These are phyloP conservation scores for Machimus atricapillus DNA, from an alignment of 2,888 invertebrate genomes.

Conservation along the genomic window DNA sequence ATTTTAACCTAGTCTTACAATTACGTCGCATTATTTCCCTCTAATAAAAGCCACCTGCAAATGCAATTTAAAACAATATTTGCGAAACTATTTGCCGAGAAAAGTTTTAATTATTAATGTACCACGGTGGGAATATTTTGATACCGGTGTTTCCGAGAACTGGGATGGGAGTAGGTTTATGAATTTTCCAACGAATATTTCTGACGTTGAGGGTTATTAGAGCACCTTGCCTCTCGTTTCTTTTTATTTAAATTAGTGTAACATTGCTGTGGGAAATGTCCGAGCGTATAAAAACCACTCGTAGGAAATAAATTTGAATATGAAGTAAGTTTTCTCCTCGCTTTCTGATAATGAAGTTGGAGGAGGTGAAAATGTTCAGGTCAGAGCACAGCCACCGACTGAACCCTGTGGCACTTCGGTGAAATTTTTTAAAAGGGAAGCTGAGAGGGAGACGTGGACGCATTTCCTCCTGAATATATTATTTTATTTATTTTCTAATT, in stretches of 20 bases:
- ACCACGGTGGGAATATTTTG: too few species aligned
- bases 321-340: not conserved
- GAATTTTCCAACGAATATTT: not conserved
- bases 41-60: not conserved
- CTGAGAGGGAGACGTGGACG: not conserved
- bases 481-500: not conserved
- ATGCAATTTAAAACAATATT: not conserved
- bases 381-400: not conserved
- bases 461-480: not conserved
- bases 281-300: not conserved
- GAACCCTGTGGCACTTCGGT: not conserved
- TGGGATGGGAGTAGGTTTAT: not conserved
- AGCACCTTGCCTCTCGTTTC: not conserved
- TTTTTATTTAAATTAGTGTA: not conserved
- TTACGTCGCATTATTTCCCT: not conserved
- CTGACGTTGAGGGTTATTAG: too few species aligned
- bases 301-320: not conserved
- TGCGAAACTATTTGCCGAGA: not conserved
- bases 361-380: not conserved
- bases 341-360: not conserved
- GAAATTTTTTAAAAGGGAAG: not conserved
- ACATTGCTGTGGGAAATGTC: not conserved
- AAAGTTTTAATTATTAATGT: not conserved
- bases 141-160: too few species aligned
- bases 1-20: not conserved